Evolutionary conservation across 2,888 invertebrate genomes (phyloP).

Genomic region (Brachynemurus nebulosus): DNA sequence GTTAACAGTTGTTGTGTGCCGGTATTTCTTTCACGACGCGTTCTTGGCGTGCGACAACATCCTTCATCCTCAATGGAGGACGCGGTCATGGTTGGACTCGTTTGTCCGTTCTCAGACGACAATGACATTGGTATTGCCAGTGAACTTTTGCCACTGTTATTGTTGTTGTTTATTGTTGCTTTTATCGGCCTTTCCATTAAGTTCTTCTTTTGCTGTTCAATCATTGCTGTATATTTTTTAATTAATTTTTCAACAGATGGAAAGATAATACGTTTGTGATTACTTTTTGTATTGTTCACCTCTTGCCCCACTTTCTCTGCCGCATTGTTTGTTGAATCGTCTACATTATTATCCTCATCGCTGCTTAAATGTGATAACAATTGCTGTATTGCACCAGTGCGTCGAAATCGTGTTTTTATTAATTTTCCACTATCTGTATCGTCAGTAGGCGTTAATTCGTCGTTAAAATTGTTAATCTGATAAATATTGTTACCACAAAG

Average conservation of each 20-base stretch:
- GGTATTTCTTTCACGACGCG: conserved; percentile 30
- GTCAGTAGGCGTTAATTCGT: not conserved
- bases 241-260: conserved; percentile 13
- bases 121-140: not conserved
- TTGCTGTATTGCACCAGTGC: not conserved
- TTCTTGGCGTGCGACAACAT: conserved; percentile 24
- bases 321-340: not conserved
- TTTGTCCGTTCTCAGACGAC: too few species aligned
- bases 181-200: not conserved
- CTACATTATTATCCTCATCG: conserved; percentile 1
- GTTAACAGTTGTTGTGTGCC: too few species aligned
- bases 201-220: conserved; percentile 12
- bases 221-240: conserved; percentile 12
- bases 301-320: too few species aligned
- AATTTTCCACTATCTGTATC: not conserved
- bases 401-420: not conserved
- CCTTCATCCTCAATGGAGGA: conserved; percentile 17
- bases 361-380: too few species aligned
- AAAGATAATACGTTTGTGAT: conserved; percentile 9
- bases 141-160: not conserved
- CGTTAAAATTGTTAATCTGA: not conserved
- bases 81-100: too few species aligned
- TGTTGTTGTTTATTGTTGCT: not conserved
- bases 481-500: too few species aligned
- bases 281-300: not conserved